Evolutionary conservation across 2,888 invertebrate species (phyloP), one percentile per base, ranked within the genome.

Genomic region (Andrena bucephala): DNA sequence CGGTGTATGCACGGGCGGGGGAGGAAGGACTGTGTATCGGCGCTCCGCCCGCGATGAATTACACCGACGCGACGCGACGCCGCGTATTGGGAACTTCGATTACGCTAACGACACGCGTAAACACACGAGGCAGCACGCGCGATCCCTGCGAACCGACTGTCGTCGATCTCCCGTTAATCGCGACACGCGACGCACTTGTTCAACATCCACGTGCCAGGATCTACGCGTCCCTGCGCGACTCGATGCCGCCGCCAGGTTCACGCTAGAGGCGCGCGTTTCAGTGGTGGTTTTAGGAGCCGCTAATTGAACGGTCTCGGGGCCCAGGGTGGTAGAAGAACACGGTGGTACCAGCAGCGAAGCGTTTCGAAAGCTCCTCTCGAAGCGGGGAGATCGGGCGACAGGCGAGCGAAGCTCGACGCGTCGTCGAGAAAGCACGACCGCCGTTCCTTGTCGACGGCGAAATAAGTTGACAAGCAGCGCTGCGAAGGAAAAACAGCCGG

Each of bases 31-130:
- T 2, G 57, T 57, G n/a, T 68, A 59, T 81, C 72, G 63, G 57
- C 20, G 71, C 42, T 33, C 16, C 0, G 10, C 10, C 29, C 24
- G 60, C 67, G 77, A 77, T 50, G 68, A 68, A 65, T 69, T 69
- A 66, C 63, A 48, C 42, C 73, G 60, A 54, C 29, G 71, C 69
- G 60, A 60, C 29, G 71, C 1, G 42, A 8, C 20, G 27, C 29
- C 36, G 67, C 31, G 20, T 66, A 54, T 62, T 50, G 59, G 76
- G 5, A 0, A 62, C 42, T 67, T 48, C 73, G 79, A 73, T 69
- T 36, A 59, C 63, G 72, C 20, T 42, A 69, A 65, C 79, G 78
- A 78, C 69, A 70, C 79, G 81, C 79, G 79, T 79, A 69, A 81
- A 79, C 73, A 48, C 73, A 65, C 66, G 60, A 60, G 29, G 29